phyloP scores from a whole-genome alignment of 2,797 vertebrate genomes.

The Eidolon dupreanum region DNA sequence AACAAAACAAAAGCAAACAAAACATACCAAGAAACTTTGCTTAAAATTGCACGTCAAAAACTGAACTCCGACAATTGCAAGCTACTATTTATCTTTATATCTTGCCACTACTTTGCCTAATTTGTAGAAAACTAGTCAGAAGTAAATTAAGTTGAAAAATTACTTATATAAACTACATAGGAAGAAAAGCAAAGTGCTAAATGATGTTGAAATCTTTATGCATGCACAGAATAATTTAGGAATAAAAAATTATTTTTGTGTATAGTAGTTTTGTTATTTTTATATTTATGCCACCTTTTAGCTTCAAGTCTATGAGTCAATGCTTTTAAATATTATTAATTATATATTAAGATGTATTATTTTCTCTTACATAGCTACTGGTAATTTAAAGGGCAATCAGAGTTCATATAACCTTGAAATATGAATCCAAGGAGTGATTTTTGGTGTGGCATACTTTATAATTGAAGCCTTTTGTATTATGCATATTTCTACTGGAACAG shows the following conservation, averaged over 20 bases:
- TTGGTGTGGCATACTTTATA: not conserved
- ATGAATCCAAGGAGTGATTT: not conserved
- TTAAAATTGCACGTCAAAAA: not conserved
- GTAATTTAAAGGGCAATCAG: slow-evolving; percentile 49
- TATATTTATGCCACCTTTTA: not conserved
- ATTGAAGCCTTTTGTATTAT: not conserved
- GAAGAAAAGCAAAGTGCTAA: slow-evolving; percentile 26
- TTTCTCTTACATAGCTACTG: slow-evolving; percentile 51
- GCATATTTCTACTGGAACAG: slow-evolving; percentile 52
- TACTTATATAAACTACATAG: not conserved
- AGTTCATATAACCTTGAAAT: slow-evolving; percentile 57
- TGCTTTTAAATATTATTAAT: slow-evolving; percentile 57
- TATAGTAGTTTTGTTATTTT: slow-evolving; percentile 33
- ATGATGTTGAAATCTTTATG: not conserved
- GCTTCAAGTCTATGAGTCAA: not conserved
- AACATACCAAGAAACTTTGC: not conserved
- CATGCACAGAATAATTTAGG: not conserved
- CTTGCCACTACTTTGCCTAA: not conserved
- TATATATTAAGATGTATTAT: slow-evolving; percentile 38
- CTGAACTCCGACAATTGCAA: not conserved
- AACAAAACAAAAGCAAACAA: not conserved
- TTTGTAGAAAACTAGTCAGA: not conserved
- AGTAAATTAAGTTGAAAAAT: not conserved
- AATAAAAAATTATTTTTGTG: not conserved
- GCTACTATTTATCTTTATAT: not conserved